Conservation (phyloP, 1,140 invertebrate species). For the Temnothorax longispinosus region DNA sequence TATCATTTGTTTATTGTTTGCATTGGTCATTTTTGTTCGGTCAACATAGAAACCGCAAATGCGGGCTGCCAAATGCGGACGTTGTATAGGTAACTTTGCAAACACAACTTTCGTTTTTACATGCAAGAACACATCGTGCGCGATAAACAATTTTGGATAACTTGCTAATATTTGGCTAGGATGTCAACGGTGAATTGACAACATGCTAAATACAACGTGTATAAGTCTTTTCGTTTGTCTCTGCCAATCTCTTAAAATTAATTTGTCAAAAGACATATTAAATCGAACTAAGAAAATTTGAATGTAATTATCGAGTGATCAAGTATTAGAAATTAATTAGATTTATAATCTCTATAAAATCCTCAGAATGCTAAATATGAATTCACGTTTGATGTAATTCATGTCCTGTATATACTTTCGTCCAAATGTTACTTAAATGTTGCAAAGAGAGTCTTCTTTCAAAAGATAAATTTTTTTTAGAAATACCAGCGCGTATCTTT, state of each 20-base stretch:
- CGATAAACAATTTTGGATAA: conserved; percentile 54
- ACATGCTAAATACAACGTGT: conserved; percentile 6
- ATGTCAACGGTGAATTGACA: not conserved
- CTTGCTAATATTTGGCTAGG: conserved; percentile 18
- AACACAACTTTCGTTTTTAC: conserved; percentile 47
- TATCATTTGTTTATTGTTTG: conserved; percentile 50
- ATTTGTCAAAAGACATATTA: not conserved
- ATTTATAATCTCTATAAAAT: not conserved
- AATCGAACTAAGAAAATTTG: not conserved
- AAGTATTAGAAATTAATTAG: not conserved
- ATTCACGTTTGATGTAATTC: not conserved
- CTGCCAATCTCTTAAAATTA: not conserved
- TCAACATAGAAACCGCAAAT: conserved; percentile 43
- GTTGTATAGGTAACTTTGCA: conserved; percentile 40
- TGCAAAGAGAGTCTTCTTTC: not conserved
- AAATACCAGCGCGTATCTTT: not conserved
- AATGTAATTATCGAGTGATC: not conserved
- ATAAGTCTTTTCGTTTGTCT: not conserved
- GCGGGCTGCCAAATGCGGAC: conserved; percentile 7
- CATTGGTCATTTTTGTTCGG: conserved; percentile 50
- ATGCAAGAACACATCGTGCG: not conserved
- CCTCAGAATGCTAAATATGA: not conserved
- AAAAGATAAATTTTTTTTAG: not conserved
- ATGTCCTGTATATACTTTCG: not conserved
- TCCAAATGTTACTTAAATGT: not conserved